Evolutionary conservation across 1,140 invertebrate species (phyloP).

Genomic region (Calosoma granatense): DNA sequence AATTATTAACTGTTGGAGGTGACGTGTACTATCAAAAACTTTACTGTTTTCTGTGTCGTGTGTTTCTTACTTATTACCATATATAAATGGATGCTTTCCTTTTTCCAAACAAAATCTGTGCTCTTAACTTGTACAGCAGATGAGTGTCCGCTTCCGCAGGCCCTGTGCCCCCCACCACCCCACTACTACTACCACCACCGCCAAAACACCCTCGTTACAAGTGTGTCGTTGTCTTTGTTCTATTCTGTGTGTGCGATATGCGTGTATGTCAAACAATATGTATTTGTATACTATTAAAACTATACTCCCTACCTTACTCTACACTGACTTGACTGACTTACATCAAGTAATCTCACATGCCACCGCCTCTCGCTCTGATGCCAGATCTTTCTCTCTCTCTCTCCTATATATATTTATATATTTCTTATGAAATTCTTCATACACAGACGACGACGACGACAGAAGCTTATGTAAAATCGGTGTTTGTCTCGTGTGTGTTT

Average conservation of each 20-base stretch:
- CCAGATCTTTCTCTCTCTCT: neutral
- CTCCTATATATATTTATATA: neutral
- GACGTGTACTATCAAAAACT: constrained; percentile 32
- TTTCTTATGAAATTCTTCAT: neutral
- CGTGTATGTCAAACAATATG: too few relatives aligned
- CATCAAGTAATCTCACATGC: too few relatives aligned
- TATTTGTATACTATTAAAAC: too few relatives aligned
- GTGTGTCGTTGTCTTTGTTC: too few relatives aligned
- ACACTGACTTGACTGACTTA: too few relatives aligned
- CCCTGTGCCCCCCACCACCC: constrained; percentile 21
- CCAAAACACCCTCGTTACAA: too few relatives aligned
- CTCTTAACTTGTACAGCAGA: constrained; percentile 7
- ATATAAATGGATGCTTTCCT: constrained; percentile 12
- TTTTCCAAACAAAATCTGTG: constrained; percentile 14
- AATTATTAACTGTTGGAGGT: constrained; percentile 16
- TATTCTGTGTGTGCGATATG: too few relatives aligned
- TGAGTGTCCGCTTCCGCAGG: constrained; percentile 14
- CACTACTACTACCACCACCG: constrained; percentile 10
- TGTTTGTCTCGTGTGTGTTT: neutral
- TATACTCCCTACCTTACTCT: too few relatives aligned
- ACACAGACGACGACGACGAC: neutral
- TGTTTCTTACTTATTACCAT: neutral
- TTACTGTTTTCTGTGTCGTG: constrained; percentile 17
- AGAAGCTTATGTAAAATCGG: neutral
- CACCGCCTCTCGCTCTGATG: neutral